These are phyloP conservation scores for human DNA, from an alignment of 2,113 vertebrate species.

Conservation along the genomic window GRCh38 chr12:54611501-54612000, in stretches of 20 bases:
- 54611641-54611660: not conserved
- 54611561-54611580: not conserved
- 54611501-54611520: not conserved
- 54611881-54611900: not conserved
- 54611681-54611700: not conserved
- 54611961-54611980: not conserved
- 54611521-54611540: not conserved
- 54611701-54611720: not conserved
- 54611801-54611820: not conserved
- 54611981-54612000: not conserved
- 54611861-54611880: not conserved
- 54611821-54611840: not conserved
- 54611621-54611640: not conserved
- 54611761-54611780: not conserved
- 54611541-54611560: not conserved
- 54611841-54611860: not conserved
- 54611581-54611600: not conserved
- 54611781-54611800: not conserved
- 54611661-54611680: not conserved
- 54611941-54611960: not conserved
- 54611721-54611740: not conserved
- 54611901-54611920: not conserved
- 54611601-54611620: not conserved
- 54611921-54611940: constrained; percentile 28
- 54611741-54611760: not conserved